Evolutionary conservation across 1,140 invertebrate species (phyloP).

Genomic region (Phortica variegata): DNA sequence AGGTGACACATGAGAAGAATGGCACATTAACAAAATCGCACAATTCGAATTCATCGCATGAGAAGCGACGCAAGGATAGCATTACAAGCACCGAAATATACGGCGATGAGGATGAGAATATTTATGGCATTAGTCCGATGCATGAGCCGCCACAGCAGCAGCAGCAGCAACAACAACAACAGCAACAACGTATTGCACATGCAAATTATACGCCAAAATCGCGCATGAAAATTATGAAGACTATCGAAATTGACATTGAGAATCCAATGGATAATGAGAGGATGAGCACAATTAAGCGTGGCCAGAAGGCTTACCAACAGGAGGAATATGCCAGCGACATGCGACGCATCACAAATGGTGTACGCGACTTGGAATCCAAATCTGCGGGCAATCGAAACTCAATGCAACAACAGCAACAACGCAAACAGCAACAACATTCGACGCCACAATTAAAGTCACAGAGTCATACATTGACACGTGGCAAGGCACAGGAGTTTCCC

Average conservation of each 20-base stretch:
- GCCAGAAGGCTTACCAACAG: constrained; percentile 27
- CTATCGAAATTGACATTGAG: constrained; percentile 53
- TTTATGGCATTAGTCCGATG: constrained; percentile 46
- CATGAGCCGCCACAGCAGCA: constrained; percentile 22
- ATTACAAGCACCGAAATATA: constrained; percentile 45
- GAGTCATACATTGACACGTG: constrained; percentile 22
- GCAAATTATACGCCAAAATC: constrained; percentile 47
- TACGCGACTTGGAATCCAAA: not conserved
- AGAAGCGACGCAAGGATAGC: constrained; percentile 50
- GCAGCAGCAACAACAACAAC: constrained; percentile 5
- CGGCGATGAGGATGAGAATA: constrained; percentile 50
- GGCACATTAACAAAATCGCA: constrained; percentile 46
- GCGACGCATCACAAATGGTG: not conserved
- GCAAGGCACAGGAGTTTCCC: constrained; percentile 38
- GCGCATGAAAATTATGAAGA: constrained; percentile 56
- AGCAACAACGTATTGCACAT: constrained; percentile 20
- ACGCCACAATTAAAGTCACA: constrained; percentile 30
- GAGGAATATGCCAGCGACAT: constrained; percentile 8
- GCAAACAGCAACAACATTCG: not conserved
- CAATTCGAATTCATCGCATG: constrained; percentile 43
- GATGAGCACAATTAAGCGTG: constrained; percentile 38
- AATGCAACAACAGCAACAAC: constrained; percentile 9
- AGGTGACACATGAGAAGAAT: constrained; percentile 38
- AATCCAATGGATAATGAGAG: constrained; percentile 44
- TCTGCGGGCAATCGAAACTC: not conserved